Evolutionary conservation across 2,797 vertebrate genomes (phyloP).

Genomic region (Lates japonicus): DNA sequence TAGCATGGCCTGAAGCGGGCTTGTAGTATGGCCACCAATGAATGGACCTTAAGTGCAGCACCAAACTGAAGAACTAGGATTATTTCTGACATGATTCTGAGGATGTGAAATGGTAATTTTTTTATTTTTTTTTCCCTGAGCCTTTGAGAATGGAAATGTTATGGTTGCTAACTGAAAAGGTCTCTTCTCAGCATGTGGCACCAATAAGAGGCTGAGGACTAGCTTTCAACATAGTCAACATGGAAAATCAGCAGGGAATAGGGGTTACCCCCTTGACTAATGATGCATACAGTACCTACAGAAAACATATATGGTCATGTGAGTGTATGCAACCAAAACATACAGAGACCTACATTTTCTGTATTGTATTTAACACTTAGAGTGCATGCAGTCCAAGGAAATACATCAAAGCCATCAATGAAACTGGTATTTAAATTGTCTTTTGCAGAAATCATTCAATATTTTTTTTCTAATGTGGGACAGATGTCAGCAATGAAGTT

Average conservation of each 20-base stretch:
- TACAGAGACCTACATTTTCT: slow-evolving; percentile 31
- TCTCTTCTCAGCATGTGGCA: slow-evolving; percentile 77
- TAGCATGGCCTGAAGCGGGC: slow-evolving; percentile 59
- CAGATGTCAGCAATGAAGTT: neutral
- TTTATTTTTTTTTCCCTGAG: too few relatives aligned
- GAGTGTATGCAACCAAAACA: slow-evolving; percentile 27
- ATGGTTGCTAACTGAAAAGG: slow-evolving; percentile 46
- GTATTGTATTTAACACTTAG: slow-evolving; percentile 11
- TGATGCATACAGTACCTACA: slow-evolving; percentile 43
- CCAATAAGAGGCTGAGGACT: slow-evolving; percentile 69
- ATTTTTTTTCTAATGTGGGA: too few relatives aligned
- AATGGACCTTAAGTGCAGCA: slow-evolving; percentile 46
- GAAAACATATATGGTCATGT: slow-evolving; percentile 34
- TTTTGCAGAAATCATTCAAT: neutral
- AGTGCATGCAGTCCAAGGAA: neutral
- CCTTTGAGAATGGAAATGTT: slow-evolving; percentile 44
- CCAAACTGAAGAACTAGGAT: neutral
- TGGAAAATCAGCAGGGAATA: slow-evolving; percentile 59
- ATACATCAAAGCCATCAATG: neutral
- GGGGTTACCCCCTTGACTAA: slow-evolving; percentile 42
- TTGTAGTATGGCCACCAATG: slow-evolving; percentile 5
- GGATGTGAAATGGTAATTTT: slow-evolving; percentile 28
- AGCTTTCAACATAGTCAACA: slow-evolving; percentile 65
- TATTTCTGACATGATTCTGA: slow-evolving; percentile 18
- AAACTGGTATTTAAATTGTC: neutral